phyloP scores from a whole-genome alignment of 2,888 invertebrate genomes.

The Atrina japonica region DNA sequence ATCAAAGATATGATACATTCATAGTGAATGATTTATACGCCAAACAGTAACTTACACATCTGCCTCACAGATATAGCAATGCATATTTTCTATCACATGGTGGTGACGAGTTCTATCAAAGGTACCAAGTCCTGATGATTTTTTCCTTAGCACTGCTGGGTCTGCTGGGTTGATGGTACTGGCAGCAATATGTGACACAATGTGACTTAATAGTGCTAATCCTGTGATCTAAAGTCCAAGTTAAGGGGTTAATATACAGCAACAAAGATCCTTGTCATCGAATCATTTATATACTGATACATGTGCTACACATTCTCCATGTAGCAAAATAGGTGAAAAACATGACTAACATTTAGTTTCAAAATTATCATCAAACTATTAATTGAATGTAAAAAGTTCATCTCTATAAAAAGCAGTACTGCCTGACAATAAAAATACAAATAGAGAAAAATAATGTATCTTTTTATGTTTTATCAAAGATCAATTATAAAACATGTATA shows the following conservation, averaged over 20 bases:
- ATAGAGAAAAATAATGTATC: no score
- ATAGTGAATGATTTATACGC: no score
- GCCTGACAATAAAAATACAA: no score
- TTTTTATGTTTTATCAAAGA: no score
- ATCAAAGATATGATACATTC: no score
- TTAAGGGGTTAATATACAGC: conserved; percentile 46
- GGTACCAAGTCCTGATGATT: conserved; percentile 82
- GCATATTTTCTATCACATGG: conserved; percentile 97
- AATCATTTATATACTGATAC: not conserved
- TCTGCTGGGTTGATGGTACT: conserved; percentile 94
- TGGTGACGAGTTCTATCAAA: conserved; percentile 93
- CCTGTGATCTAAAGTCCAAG: conserved; percentile 77
- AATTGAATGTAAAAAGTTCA: no score
- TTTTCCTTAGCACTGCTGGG: conserved; percentile 84
- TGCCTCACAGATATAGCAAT: conserved; percentile 93
- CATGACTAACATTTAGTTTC: not conserved
- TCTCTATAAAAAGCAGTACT: no score
- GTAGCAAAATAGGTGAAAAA: not conserved
- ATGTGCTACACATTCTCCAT: not conserved
- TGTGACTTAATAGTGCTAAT: conserved; percentile 87
- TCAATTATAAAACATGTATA: no score
- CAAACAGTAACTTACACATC: conserved; percentile 78
- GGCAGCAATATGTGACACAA: conserved; percentile 89
- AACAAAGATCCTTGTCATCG: not conserved
- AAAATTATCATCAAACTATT: no score